Evolutionary conservation across 2,888 invertebrate genomes (phyloP), one percentile per base, ranked within the genome.

Genomic region (Drosophila meridionalis): DNA sequence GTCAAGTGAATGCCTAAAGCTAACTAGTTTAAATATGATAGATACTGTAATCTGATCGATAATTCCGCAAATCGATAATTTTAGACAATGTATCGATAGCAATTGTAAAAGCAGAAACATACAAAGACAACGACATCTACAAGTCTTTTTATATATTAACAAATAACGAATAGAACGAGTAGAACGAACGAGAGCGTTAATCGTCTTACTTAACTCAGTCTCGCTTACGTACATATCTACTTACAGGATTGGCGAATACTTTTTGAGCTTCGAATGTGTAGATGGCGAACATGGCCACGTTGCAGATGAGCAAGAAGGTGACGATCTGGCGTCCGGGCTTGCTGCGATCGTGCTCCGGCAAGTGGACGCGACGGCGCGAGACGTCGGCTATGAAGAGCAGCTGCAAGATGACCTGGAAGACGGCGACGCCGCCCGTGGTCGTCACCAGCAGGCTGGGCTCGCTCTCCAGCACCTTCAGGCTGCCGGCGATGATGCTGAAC

Each of bases 241-340:
- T 94, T 93, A 97, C 97, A 80, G 98, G 98, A 94, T 98, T 98
- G 82, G 97, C 97, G 90, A 97, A 96, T 73, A 98, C 98, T 94
- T 98, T 98, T 94, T 98, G 97, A 82, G 97, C 97, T 94, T 98
- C 98, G 92, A 99, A 98, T 47, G 98, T 98, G 93, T 98, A 98
- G 90, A 98, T 97, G 80, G 98, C 96, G 97, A 98, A 99, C 96
- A 99, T 97, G 87, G 98, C 98, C 84, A 99, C 96, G 93, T 99
- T 99, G 94, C 97, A 97, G 92, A 99, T 98, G 73, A 99, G 95
- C 73, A 99, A 94, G 94, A 99, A 98, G 73, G 98, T 99, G 77
- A 99, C 98, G 72, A 98, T 96, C 93, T 99, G 98, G 69, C 99
- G 96, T 2, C 98, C 99, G 1, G 98, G 98, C 94, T 99, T 99